Base-by-base conservation (phyloP, 2,888 invertebrate species). In the Monopis laevigella region DNA sequence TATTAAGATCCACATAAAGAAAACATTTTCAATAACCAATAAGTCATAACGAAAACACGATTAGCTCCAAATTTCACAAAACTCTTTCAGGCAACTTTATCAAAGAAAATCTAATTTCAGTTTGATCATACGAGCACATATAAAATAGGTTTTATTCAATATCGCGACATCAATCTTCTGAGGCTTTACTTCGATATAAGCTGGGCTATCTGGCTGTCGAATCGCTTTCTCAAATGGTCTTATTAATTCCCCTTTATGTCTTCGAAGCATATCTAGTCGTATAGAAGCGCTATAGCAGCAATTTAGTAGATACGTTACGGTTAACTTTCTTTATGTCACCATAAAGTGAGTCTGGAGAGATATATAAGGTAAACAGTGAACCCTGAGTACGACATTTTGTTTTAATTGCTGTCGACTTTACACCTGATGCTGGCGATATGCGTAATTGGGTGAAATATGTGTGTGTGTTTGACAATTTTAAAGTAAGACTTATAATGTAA, bases 221-320 rank as follows among this genome's bases (percentile, higher is more conserved):
- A 74, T 71, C 69, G 68, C 58, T 69, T 51, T 55, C 48, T 61
- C 63, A 55, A 77, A 78, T 72, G 52, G 70, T 59, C 74, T 73
- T 78, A 77, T 80, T 80, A 80, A 80, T 78, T 73, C 73, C 62
- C 67, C 59, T 75, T 75, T 71, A 75, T 65, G 66, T 72, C 61
- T 61, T 53, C 51, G 48, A 53, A 56, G n/a, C n/a, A n/a, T n/a
- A n/a, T n/a, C n/a, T n/a, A n/a, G n/a, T n/a, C n/a, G n/a, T n/a
- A n/a, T n/a, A n/a, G n/a, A n/a, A n/a, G n/a, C n/a, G n/a, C n/a
- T n/a, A n/a, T n/a, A n/a, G n/a, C n/a, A 65, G 60, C 68, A 65
- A 66, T 72, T 70, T 68, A 32, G n/a, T n/a, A n/a, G 32, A 17
- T 32, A 67, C 58, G 63, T 62, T 56, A 59, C 54, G 65, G 55